Conservation (phyloP, 2,888 invertebrate genomes). For the Camptogramma bilineatum region DNA sequence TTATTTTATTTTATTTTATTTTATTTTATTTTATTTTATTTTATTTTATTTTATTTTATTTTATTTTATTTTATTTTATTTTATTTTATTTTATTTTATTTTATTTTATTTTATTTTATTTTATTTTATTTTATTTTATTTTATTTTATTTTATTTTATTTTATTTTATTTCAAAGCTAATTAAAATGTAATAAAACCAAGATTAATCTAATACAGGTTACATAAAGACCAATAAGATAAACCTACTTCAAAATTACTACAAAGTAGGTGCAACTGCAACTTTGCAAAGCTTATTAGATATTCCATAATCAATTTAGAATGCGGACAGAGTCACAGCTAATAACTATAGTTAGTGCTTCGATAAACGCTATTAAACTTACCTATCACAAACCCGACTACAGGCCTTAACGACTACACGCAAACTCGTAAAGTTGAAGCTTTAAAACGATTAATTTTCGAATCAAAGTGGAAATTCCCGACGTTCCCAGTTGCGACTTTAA, state of each 20-base stretch:
- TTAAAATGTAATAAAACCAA: not conserved
- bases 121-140: no score
- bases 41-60: no score
- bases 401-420: slow-evolving; percentile 35
- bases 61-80: no score
- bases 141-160: no score
- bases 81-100: no score
- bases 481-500: slow-evolving; percentile 26
- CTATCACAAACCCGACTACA: slow-evolving; percentile 31
- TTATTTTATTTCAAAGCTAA: no score
- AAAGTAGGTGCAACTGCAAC: slow-evolving; percentile 2
- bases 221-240: not conserved
- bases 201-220: not conserved
- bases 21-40: no score
- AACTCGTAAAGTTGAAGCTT: slow-evolving; percentile 36
- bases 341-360: slow-evolving; percentile 24
- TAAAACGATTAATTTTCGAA: slow-evolving; percentile 39
- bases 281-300: slow-evolving; percentile 5
- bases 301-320: slow-evolving; percentile 24
- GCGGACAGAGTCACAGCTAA: slow-evolving; percentile 21
- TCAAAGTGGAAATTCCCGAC: slow-evolving; percentile 38
- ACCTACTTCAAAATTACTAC: not conserved
- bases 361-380: slow-evolving; percentile 32
- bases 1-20: no score
- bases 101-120: no score